Evolutionary conservation across 2,888 invertebrate genomes (phyloP).

Genomic region (Ernsta delagoae): DNA sequence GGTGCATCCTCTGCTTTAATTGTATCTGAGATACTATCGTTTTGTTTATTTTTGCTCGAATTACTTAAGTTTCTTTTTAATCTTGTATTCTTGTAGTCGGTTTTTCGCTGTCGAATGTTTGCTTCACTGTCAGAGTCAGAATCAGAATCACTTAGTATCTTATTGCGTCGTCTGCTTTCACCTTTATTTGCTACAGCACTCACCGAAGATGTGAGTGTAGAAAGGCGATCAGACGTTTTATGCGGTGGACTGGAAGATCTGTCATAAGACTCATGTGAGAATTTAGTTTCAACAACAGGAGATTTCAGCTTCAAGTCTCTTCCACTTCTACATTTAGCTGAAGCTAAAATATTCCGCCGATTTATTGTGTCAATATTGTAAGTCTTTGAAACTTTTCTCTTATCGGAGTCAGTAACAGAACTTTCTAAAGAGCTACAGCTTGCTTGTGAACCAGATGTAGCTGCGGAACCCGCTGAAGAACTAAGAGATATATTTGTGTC

Average conservation of each 20-base stretch:
- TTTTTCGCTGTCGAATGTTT: conserved; percentile 74
- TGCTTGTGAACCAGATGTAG: conserved; percentile 90
- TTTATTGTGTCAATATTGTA: conserved; percentile 93
- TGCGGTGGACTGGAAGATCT: conserved; percentile 78
- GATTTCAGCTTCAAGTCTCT: conserved; percentile 89
- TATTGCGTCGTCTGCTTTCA: conserved; percentile 77
- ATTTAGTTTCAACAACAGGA: conserved; percentile 89
- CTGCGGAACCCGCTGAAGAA: conserved; percentile 88
- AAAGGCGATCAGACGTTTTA: conserved; percentile 81
- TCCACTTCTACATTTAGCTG: conserved; percentile 93
- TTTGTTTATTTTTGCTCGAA: conserved; percentile 69
- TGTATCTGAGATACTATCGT: conserved; percentile 59
- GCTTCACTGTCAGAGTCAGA: conserved; percentile 72
- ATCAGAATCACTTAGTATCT: conserved; percentile 76
- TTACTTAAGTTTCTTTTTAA: conserved; percentile 75
- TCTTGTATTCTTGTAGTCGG: conserved; percentile 76
- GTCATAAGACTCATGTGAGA: conserved; percentile 85
- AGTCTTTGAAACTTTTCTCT: conserved; percentile 89
- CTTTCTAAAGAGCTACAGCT: conserved; percentile 88
- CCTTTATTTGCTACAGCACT: conserved; percentile 82
- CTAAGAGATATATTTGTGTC: conserved; percentile 90
- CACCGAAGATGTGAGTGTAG: conserved; percentile 81
- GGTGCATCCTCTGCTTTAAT: conserved; percentile 67
- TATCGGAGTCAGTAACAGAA: conserved; percentile 86
- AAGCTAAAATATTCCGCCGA: conserved; percentile 93